A percentile compares a stretch with the other conserved stretches of the same genome.
Evolutionary conservation across 1,140 invertebrate genomes (phyloP).

Genomic region (Lepidostoma basale): DNA sequence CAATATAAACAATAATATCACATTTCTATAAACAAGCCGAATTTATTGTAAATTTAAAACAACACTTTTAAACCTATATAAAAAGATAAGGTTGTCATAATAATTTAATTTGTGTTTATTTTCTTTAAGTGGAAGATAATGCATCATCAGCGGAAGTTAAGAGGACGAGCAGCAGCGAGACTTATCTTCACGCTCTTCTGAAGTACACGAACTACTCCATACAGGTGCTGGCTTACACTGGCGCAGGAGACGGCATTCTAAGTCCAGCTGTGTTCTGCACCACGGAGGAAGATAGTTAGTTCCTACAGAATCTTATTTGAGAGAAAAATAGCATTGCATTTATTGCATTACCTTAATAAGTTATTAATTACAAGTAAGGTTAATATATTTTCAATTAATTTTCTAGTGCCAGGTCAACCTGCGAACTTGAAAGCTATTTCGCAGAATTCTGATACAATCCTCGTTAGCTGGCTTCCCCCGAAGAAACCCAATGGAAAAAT

Average conservation of each 20-base stretch:
- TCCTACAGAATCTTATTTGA: not conserved
- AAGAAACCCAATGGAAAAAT: conserved; percentile 75
- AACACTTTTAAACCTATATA: no score
- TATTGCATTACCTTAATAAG: not conserved
- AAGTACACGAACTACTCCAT: conserved; percentile 83
- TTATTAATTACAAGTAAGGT: no score
- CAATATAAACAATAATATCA: no score
- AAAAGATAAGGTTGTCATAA: no score
- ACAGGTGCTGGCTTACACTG: conserved; percentile 79
- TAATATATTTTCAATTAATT: no score
- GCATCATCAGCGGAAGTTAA: conserved; percentile 62
- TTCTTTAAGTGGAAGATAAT: conserved; percentile 34
- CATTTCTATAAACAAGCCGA: no score
- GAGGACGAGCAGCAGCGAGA: conserved; percentile 69
- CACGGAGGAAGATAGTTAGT: conserved; percentile 75
- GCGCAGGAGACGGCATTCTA: conserved; percentile 77
- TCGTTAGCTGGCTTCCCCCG: conserved; percentile 79
- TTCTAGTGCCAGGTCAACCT: conserved; percentile 74
- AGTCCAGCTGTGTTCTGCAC: conserved; percentile 75
- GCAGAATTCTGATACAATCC: conserved; percentile 72
- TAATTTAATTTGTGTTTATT: not conserved
- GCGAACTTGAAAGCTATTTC: conserved; percentile 77
- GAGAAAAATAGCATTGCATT: not conserved
- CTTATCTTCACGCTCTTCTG: conserved; percentile 71
- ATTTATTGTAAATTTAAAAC: no score